These are phyloP conservation scores for Drosophila mettleri DNA, from an alignment of 2,888 invertebrate species.

Conservation along the genomic window DNA sequence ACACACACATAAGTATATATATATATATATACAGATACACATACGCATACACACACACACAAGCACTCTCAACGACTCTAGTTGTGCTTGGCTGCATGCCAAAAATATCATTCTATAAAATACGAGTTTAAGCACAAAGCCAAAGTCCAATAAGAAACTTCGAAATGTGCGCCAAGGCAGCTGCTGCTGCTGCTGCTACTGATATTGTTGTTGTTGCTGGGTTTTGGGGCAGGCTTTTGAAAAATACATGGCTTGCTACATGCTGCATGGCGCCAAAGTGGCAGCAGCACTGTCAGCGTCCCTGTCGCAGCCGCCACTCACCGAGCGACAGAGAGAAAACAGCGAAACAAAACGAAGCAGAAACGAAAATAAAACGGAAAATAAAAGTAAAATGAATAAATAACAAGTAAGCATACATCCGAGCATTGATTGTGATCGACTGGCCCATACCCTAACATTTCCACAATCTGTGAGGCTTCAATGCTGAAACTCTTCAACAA, in stretches of 20 bases:
- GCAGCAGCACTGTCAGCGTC: slow-evolving; percentile 57
- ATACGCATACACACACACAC: slow-evolving; percentile 1
- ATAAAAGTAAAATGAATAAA: slow-evolving; percentile 33
- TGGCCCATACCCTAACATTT: background rate
- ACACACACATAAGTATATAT: slow-evolving; percentile 28
- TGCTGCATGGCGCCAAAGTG: slow-evolving; percentile 46
- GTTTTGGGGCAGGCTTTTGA: slow-evolving; percentile 50
- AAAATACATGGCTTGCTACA: slow-evolving; percentile 57
- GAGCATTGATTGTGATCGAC: background rate
- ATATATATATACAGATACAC: background rate
- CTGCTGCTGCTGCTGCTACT: slow-evolving; percentile 3
- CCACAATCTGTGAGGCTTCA: too few relatives aligned
- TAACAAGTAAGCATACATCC: slow-evolving; percentile 5
- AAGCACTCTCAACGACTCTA: slow-evolving; percentile 9
- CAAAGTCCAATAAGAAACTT: slow-evolving; percentile 79
- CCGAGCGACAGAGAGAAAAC: slow-evolving; percentile 19
- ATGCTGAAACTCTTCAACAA: too few relatives aligned
- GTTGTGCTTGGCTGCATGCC: slow-evolving; percentile 58
- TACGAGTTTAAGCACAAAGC: slow-evolving; percentile 76
- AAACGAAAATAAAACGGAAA: slow-evolving; percentile 4
- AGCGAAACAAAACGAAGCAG: slow-evolving; percentile 10
- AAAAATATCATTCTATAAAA: slow-evolving; percentile 80
- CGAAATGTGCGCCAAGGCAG: slow-evolving; percentile 42
- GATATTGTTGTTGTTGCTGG: slow-evolving; percentile 14
- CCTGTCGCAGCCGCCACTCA: slow-evolving; percentile 49